phyloP scores from a whole-genome alignment of 2,797 vertebrate genomes.

The Meda fulgida region DNA sequence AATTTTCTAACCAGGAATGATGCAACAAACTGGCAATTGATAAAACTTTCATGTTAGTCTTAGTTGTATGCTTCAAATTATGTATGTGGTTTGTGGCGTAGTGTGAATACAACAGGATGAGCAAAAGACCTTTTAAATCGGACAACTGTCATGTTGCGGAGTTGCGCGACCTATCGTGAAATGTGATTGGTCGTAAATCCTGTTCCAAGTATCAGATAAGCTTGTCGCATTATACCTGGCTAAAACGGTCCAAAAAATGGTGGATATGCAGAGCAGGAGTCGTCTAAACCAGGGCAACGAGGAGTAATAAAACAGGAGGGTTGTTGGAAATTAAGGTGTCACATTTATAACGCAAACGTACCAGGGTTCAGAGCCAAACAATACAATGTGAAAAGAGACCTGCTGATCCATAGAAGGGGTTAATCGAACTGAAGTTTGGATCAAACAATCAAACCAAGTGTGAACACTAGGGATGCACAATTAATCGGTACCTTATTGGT shows the following conservation, averaged over 20 bases:
- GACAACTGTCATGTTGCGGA: not conserved
- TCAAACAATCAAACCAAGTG: not conserved
- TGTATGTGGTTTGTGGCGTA: not conserved
- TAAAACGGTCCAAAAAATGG: not conserved
- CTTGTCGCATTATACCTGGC: not conserved
- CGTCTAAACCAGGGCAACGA: not conserved
- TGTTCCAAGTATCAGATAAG: not conserved
- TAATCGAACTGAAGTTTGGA: not conserved
- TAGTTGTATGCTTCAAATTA: not conserved
- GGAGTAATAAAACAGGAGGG: not conserved
- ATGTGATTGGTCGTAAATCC: not conserved
- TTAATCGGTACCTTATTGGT: not conserved
- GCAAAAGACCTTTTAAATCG: not conserved
- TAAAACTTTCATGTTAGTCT: not conserved
- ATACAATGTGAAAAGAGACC: conserved; percentile 10
- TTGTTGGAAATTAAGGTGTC: not conserved
- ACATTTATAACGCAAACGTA: not conserved
- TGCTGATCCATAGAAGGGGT: not conserved
- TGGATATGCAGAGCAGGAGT: not conserved
- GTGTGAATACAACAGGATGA: not conserved
- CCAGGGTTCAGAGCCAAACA: not conserved
- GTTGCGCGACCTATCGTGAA: not conserved
- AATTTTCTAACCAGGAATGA: not conserved
- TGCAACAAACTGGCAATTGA: not conserved
- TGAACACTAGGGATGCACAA: not conserved